These are phyloP conservation scores for Acromyrmex echinatior DNA, from an alignment of 1,140 invertebrate genomes.

Conservation along the genomic window DNA sequence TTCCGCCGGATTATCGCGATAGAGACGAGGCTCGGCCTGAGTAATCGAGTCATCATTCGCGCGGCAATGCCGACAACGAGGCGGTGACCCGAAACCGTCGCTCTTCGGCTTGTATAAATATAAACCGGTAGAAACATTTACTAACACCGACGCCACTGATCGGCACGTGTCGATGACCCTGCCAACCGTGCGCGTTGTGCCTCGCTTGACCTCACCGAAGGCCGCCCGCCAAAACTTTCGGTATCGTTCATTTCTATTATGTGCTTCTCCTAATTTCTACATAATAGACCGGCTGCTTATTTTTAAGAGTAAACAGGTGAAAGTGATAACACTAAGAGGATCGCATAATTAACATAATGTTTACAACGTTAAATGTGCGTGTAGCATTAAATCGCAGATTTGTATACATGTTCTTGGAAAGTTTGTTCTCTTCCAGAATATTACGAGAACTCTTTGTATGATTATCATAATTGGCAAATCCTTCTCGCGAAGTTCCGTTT, in stretches of 20 bases:
- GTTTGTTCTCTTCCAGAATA: neutral
- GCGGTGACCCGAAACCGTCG: slow-evolving; percentile 69
- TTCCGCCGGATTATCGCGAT: slow-evolving; percentile 81
- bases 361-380: neutral
- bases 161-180: slow-evolving; percentile 55
- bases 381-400: neutral
- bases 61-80: slow-evolving; percentile 59
- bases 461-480: slow-evolving; percentile 22
- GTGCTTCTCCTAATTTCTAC: neutral
- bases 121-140: slow-evolving; percentile 45
- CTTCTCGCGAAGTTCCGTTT: slow-evolving; percentile 15
- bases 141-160: slow-evolving; percentile 42
- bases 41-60: slow-evolving; percentile 75
- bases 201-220: slow-evolving; percentile 55
- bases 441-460: neutral
- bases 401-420: neutral
- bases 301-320: neutral
- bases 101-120: slow-evolving; percentile 65
- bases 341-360: neutral
- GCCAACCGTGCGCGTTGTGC: neutral
- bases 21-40: slow-evolving; percentile 71
- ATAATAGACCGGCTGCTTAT: neutral
- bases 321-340: neutral
- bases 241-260: slow-evolving; percentile 2
- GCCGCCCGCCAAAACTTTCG: slow-evolving; percentile 30